Evolutionary conservation across 2,888 invertebrate genomes (phyloP), one percentile per base, ranked within the genome.

Genomic region (Drosophila robusta): DNA sequence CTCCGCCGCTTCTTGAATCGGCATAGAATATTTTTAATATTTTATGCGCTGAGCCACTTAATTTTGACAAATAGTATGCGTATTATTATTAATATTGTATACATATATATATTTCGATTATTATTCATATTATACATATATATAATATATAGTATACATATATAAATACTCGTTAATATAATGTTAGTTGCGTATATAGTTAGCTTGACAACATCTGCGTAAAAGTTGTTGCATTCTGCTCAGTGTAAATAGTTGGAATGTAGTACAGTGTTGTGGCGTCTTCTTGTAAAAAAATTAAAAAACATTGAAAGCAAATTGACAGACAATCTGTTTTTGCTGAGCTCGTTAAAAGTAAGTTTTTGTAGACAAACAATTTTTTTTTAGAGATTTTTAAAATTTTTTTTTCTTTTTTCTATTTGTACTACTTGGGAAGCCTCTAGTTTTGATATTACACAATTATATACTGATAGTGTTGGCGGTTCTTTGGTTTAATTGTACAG

Each of bases 41-140:
- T 78, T 87, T 81, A 82, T 87, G 90, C 87, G 75, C 90, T 90
- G 90, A 90, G 90, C 90, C 90, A 82, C 83, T 87, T 87, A 55
- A 70, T 65, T 77, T 78, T 70, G 64, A 75, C 81, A 87, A 78
- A 80, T 70, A 69, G 54, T 65, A 47, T 78, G 22, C 47, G 58
- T 68, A 72, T 62, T 29, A 36, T 41, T 47, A 38, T 55, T 44
- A 50, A 68, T 61, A 49, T 69, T 68, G 67, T 70, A 58, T 70
- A 75, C 47, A 29, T 29, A 62, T 75, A 56, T 60, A 56, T 60
- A 52, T 47, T 58, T 64, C 41, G 60, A 41, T 64, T 69, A 66
- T 46, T 16, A 39, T 69, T 55, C 45, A 61, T 65, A 62, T 55
- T 18, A 18, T 18, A 18, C 18, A 18, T 18, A 18, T 18, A 18